A percentile compares a stretch with the other conserved stretches of the same genome.
Evolutionary conservation across 2,888 invertebrate genomes (phyloP).

Genomic region (Prosopocoilus inquinatus): DNA sequence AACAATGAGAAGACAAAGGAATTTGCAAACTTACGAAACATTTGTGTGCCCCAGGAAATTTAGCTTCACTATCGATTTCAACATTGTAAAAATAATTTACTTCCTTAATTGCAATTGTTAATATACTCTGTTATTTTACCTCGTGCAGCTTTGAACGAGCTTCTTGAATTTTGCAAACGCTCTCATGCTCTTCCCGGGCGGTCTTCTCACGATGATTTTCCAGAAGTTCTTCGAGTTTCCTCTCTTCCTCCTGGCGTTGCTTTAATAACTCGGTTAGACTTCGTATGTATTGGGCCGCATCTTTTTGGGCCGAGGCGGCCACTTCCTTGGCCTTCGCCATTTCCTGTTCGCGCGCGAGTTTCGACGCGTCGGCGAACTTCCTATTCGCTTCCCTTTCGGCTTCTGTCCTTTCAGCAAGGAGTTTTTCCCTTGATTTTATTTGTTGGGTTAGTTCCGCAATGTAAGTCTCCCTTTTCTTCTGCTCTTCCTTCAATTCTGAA

Average conservation of each 20-base stretch:
- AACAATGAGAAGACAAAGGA: too few species aligned
- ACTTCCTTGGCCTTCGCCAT: slow-evolving; percentile 28
- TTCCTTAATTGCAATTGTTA: not conserved
- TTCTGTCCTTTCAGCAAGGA: slow-evolving; percentile 36
- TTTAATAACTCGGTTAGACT: slow-evolving; percentile 40
- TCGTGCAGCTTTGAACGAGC: slow-evolving; percentile 39
- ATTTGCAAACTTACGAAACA: too few species aligned
- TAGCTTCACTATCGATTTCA: too few species aligned
- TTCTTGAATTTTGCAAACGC: slow-evolving; percentile 37
- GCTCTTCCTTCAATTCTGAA: not conserved
- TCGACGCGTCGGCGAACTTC: slow-evolving; percentile 36
- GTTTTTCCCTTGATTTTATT: slow-evolving; percentile 37
- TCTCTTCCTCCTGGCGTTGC: slow-evolving; percentile 41
- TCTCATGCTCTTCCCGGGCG: slow-evolving; percentile 41
- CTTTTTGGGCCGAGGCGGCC: slow-evolving; percentile 34
- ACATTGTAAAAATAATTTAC: too few species aligned
- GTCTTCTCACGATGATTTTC: slow-evolving; percentile 35
- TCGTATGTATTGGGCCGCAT: slow-evolving; percentile 40
- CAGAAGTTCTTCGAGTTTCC: slow-evolving; percentile 37
- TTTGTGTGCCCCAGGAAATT: too few species aligned
- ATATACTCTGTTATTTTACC: slow-evolving; percentile 26
- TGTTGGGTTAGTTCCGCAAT: slow-evolving; percentile 42
- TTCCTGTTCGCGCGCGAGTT: slow-evolving; percentile 42
- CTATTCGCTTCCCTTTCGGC: slow-evolving; percentile 42
- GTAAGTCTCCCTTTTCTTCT: slow-evolving; percentile 31